A percentile compares a stretch with the other conserved stretches of the same genome.
Conservation (phyloP, 2,797 vertebrate species). For the Hippopotamyrus pictus region DNA sequence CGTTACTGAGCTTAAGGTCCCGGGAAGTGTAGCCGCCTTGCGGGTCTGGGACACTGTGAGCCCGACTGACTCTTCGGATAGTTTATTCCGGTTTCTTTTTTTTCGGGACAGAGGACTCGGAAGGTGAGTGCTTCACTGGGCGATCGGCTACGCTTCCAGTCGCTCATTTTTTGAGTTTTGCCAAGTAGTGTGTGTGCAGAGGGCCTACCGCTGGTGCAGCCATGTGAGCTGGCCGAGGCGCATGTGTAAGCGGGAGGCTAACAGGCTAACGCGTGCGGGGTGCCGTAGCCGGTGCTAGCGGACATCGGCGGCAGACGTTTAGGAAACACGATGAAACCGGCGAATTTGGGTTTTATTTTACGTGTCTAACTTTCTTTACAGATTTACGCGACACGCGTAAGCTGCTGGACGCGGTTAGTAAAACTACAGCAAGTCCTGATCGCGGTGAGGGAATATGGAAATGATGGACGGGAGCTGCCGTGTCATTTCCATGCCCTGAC, state of each 20-base stretch:
- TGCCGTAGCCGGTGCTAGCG: neutral
- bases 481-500: neutral
- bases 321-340: neutral
- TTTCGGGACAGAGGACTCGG: neutral
- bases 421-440: neutral
- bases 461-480: neutral
- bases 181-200: neutral
- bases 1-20: neutral
- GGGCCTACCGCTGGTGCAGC: neutral
- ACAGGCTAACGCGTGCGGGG: neutral
- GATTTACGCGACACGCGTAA: neutral
- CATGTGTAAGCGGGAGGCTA: neutral
- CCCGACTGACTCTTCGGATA: neutral
- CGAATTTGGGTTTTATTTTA: neutral
- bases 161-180: neutral
- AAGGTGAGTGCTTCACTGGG: neutral
- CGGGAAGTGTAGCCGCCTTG: neutral
- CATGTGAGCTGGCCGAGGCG: neutral
- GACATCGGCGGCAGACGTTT: neutral
- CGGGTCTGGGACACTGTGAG: neutral
- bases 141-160: neutral
- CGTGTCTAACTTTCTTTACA: neutral
- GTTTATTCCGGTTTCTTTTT: neutral
- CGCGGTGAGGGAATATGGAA: neutral
- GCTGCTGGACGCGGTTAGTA: neutral